Evolutionary conservation across 2,888 invertebrate species (phyloP).

Genomic region (Tholera decimalis): DNA sequence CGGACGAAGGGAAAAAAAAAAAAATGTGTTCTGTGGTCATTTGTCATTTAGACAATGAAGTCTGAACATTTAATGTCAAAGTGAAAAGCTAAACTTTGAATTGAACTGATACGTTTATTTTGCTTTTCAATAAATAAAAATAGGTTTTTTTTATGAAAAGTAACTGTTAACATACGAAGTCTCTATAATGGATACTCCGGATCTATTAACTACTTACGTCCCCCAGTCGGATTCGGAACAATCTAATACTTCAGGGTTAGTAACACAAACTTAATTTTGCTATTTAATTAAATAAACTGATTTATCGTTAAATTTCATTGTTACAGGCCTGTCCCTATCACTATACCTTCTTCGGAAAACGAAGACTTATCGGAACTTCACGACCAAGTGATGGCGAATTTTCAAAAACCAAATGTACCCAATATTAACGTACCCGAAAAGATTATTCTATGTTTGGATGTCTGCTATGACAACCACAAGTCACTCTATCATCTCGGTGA

Average conservation of each 20-base stretch:
- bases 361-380: constrained; percentile 74
- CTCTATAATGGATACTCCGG: constrained; percentile 73
- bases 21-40: too few species aligned
- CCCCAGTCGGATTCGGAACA: constrained; percentile 64
- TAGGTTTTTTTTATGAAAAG: background rate
- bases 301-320: background rate
- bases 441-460: constrained; percentile 92
- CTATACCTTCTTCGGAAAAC: constrained; percentile 29
- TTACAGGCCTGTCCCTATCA: constrained; percentile 57
- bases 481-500: constrained; percentile 89
- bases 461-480: constrained; percentile 90
- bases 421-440: constrained; percentile 92
- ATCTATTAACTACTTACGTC: constrained; percentile 69
- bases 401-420: constrained; percentile 86
- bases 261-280: background rate
- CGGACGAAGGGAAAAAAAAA: too few species aligned
- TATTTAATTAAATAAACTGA: background rate
- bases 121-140: background rate
- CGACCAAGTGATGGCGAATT: constrained; percentile 83
- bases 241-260: constrained; percentile 67
- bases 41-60: too few species aligned
- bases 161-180: background rate
- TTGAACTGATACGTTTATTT: background rate
- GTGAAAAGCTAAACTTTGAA: background rate
- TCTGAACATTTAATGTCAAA: background rate